Conservation (phyloP, 2,888 invertebrate genomes). For the Alloscopus bannaensis region DNA sequence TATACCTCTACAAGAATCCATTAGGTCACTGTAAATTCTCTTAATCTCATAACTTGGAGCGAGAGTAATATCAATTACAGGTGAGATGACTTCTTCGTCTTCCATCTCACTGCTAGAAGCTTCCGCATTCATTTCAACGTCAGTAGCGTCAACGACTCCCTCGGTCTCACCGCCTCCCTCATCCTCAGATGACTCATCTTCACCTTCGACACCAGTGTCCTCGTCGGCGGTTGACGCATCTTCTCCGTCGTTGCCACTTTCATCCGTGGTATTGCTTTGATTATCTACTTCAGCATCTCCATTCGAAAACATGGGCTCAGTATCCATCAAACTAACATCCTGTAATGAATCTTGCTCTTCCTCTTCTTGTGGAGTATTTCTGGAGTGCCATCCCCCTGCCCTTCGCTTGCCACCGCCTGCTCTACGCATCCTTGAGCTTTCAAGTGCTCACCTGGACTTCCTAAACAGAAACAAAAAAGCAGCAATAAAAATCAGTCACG, state of each 20-base stretch:
- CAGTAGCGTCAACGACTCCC: too few relatives aligned
- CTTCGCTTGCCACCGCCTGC: not conserved
- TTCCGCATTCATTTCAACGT: too few relatives aligned
- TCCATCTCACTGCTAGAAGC: too few relatives aligned
- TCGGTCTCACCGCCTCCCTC: too few relatives aligned
- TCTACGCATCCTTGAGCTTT: too few relatives aligned
- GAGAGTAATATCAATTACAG: slow-evolving; percentile 9
- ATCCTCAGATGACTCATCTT: not conserved
- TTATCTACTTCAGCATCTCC: slow-evolving; percentile 2
- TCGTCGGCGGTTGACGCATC: slow-evolving; percentile 8
- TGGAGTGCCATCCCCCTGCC: not conserved
- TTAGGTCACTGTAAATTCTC: slow-evolving; percentile 25
- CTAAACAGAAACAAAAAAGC: too few relatives aligned
- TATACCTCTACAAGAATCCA: slow-evolving; percentile 33
- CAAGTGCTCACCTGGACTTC: too few relatives aligned
- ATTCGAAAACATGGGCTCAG: slow-evolving; percentile 6
- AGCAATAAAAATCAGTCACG: too few relatives aligned
- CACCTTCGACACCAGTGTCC: not conserved
- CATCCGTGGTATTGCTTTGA: too few relatives aligned
- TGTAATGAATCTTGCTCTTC: too few relatives aligned
- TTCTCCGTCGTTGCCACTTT: not conserved
- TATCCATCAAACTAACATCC: slow-evolving; percentile 30
- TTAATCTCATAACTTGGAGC: slow-evolving; percentile 23
- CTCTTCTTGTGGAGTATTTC: too few relatives aligned
- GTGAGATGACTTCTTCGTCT: not conserved